These are phyloP conservation scores for Eurosta solidaginis DNA, from an alignment of 1,140 invertebrate genomes.

Conservation along the genomic window DNA sequence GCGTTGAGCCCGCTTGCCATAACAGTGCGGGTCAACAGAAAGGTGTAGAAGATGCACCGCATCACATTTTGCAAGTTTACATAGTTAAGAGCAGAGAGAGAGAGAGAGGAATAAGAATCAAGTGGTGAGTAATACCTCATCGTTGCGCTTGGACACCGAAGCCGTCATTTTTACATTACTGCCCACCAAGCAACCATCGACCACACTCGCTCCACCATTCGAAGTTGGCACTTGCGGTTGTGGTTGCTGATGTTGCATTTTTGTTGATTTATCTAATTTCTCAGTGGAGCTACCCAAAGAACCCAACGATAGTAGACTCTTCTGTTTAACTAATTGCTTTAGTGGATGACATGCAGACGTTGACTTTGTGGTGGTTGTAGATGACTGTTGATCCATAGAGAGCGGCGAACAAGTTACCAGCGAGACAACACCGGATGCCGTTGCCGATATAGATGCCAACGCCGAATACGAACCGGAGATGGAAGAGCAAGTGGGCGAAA, in stretches of 20 bases:
- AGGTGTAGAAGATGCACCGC: background rate
- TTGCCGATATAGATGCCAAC: background rate
- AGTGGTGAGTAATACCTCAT: slow-evolving; percentile 39
- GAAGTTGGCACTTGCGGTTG: slow-evolving; percentile 26
- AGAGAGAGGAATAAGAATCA: background rate
- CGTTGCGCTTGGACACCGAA: slow-evolving; percentile 16
- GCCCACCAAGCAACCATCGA: background rate
- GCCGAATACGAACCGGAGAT: background rate
- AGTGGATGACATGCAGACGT: slow-evolving; percentile 14
- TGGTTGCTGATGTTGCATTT: slow-evolving; percentile 18
- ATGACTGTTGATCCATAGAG: slow-evolving; percentile 6
- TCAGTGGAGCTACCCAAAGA: background rate
- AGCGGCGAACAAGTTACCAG: background rate
- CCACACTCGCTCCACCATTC: background rate
- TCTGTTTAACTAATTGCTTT: slow-evolving; percentile 22
- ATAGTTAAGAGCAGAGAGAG: background rate
- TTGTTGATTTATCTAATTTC: slow-evolving; percentile 16
- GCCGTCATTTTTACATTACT: background rate
- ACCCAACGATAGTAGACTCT: slow-evolving; percentile 2
- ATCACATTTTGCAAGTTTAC: slow-evolving; percentile 4
- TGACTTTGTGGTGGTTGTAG: slow-evolving; percentile 1
- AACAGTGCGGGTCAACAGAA: background rate
- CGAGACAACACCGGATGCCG: background rate
- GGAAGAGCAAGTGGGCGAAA: slow-evolving; percentile 9
- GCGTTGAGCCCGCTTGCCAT: background rate